These are phyloP conservation scores for Sebastes flavidus DNA, from an alignment of 2,797 vertebrate species.

Conservation along the genomic window DNA sequence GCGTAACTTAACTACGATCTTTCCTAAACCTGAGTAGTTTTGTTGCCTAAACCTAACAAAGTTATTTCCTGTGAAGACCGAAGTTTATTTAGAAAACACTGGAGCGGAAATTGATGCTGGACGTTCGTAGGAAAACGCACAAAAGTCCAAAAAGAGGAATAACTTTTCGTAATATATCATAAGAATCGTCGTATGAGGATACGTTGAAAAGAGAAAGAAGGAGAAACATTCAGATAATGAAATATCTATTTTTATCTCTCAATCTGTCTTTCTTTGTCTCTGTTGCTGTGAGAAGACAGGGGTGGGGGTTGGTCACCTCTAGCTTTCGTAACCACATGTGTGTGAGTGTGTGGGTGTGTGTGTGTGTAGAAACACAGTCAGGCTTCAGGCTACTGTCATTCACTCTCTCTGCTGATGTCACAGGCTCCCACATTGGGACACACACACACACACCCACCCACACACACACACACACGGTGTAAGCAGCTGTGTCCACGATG, in stretches of 20 bases:
- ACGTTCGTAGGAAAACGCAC: too few relatives aligned
- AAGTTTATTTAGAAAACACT: too few relatives aligned
- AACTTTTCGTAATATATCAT: too few relatives aligned
- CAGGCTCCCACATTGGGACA: not conserved
- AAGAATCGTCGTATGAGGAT: too few relatives aligned
- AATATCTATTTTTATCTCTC: constrained; percentile 1
- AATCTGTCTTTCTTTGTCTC: not conserved
- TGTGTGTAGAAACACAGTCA: not conserved
- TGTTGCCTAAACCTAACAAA: too few relatives aligned
- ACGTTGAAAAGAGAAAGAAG: too few relatives aligned
- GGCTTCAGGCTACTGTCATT: constrained; percentile 46
- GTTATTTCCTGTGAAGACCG: too few relatives aligned
- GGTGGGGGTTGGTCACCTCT: not conserved
- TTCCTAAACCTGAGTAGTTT: too few relatives aligned
- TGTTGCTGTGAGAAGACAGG: not conserved
- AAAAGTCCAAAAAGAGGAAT: too few relatives aligned
- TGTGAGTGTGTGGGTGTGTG: not conserved
- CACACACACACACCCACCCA: not conserved
- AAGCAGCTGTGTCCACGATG: constrained; percentile 26
- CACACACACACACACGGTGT: not conserved
- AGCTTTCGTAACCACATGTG: not conserved
- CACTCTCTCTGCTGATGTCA: constrained; percentile 50
- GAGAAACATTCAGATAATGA: not conserved
- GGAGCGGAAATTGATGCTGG: too few relatives aligned
- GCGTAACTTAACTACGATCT: too few relatives aligned